Evolutionary conservation across 2,888 invertebrate species (phyloP).

Genomic region (Anaspis maculata): DNA sequence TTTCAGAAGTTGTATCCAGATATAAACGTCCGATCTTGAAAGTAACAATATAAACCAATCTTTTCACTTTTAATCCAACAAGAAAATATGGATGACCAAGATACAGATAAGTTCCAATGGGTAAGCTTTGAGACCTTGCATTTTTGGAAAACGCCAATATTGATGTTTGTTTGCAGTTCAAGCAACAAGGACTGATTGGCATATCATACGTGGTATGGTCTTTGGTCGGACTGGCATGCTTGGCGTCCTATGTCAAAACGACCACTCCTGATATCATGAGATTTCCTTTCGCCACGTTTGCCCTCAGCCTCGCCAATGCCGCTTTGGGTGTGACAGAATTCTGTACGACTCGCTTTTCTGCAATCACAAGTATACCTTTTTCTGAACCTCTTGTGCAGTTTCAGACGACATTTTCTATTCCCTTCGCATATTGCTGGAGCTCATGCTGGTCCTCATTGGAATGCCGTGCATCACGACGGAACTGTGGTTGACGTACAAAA

Average conservation of each 20-base stretch:
- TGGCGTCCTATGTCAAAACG: slow-evolving; percentile 6
- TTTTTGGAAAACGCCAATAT: too few species aligned
- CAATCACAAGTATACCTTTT: neutral
- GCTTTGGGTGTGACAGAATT: slow-evolving; percentile 7
- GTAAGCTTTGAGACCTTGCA: too few species aligned
- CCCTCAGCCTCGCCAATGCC: slow-evolving; percentile 4
- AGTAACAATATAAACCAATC: too few species aligned
- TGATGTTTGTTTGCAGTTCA: too few species aligned
- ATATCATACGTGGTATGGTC: slow-evolving; percentile 5
- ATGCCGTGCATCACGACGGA: slow-evolving; percentile 8
- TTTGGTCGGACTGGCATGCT: slow-evolving; percentile 4
- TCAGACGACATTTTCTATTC: slow-evolving; percentile 7
- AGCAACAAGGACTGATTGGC: too few species aligned
- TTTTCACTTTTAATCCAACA: too few species aligned
- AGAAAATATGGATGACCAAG: too few species aligned
- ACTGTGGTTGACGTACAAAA: slow-evolving; percentile 7
- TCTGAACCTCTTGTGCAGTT: neutral
- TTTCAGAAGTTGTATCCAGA: too few species aligned
- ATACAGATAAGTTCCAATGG: too few species aligned
- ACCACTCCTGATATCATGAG: slow-evolving; percentile 6
- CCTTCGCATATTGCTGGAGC: slow-evolving; percentile 5
- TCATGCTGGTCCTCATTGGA: slow-evolving; percentile 4
- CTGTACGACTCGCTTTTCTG: slow-evolving; percentile 3
- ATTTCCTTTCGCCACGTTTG: slow-evolving; percentile 7
- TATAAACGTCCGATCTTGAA: too few species aligned